These are phyloP conservation scores for Nymphicus hollandicus DNA, from an alignment of 2,113 vertebrate genomes.

Conservation along the genomic window DNA sequence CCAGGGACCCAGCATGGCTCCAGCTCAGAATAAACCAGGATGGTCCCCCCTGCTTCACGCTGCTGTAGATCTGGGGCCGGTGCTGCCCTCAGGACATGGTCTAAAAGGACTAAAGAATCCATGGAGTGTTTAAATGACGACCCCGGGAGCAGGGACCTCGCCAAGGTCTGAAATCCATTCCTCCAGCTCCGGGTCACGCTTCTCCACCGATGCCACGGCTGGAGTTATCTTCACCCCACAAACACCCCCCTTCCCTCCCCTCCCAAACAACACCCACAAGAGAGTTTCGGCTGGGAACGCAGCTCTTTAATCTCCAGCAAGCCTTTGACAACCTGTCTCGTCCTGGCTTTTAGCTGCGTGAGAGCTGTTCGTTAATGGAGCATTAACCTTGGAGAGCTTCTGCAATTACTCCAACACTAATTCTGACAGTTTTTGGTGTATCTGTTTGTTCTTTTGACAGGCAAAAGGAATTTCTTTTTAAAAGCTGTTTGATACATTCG, in stretches of 20 bases:
- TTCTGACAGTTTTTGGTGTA: conserved; percentile 41
- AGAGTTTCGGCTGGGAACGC: conserved; percentile 55
- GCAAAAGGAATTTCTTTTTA: conserved; percentile 45
- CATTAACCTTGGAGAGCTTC: conserved; percentile 74
- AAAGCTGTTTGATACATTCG: conserved; percentile 70
- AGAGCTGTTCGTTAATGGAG: conserved; percentile 65
- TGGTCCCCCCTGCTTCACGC: rapidly evolving
- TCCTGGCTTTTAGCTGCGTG: conserved; percentile 67
- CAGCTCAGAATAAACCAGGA: rapidly evolving
- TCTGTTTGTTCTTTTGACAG: conserved; percentile 59
- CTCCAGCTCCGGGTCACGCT: rapidly evolving
- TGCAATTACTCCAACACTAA: conserved; percentile 66
- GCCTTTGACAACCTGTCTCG: conserved; percentile 75
- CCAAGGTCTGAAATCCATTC: neutral
- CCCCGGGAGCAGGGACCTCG: neutral
- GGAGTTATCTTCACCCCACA: neutral
- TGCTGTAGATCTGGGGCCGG: neutral
- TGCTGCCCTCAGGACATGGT: rapidly evolving
- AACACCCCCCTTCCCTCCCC: neutral
- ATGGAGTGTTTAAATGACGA: rapidly evolving
- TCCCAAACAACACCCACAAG: conserved; percentile 42
- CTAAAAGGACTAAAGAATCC: neutral
- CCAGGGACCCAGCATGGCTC: rapidly evolving
- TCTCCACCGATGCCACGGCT: neutral
- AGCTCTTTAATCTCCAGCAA: conserved; percentile 71